Percentiles rank a stretch among this genome's conserved stretches.
Conservation (phyloP, 53 echinoderm and acorn worm genomes). For the Holothuria scabra region DNA sequence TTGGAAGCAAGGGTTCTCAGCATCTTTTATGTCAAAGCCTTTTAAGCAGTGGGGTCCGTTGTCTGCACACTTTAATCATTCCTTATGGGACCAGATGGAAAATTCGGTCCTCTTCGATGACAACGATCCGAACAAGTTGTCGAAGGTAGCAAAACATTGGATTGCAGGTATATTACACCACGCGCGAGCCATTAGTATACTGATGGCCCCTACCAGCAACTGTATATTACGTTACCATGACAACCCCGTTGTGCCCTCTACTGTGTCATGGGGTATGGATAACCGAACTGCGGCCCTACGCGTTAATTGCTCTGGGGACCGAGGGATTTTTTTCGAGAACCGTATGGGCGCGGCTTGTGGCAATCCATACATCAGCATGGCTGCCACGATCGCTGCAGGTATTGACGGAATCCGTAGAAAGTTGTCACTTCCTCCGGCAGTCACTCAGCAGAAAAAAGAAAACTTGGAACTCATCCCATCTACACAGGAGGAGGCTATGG, state of each 20-base stretch:
- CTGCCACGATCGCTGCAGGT: conserved; percentile 57
- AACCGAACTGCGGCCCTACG: conserved; percentile 49
- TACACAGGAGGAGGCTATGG: conserved; percentile 47
- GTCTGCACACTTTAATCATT: conserved; percentile 60
- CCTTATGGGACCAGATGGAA: conserved; percentile 52
- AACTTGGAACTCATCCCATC: background rate
- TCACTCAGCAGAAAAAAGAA: conserved; percentile 24
- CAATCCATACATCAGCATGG: conserved; percentile 55
- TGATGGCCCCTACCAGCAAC: conserved; percentile 56
- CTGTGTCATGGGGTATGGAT: conserved; percentile 51
- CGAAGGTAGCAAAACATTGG: conserved; percentile 57
- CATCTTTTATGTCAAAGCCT: conserved; percentile 61
- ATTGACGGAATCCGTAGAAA: conserved; percentile 56
- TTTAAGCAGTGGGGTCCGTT: conserved; percentile 14
- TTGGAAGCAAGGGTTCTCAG: conserved; percentile 29
- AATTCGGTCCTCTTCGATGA: conserved; percentile 39
- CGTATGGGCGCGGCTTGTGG: conserved; percentile 53
- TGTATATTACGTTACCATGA: conserved; percentile 42
- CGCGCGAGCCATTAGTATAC: conserved; percentile 38
- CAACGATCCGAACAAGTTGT: conserved; percentile 13
- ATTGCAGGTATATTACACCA: conserved; percentile 55
- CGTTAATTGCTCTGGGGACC: conserved; percentile 23
- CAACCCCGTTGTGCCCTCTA: conserved; percentile 22
- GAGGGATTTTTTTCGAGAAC: conserved; percentile 64
- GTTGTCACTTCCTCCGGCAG: conserved; percentile 42